These are phyloP conservation scores for Syngnathus acus DNA, from an alignment of 2,797 vertebrate species.

Conservation along the genomic window DNA sequence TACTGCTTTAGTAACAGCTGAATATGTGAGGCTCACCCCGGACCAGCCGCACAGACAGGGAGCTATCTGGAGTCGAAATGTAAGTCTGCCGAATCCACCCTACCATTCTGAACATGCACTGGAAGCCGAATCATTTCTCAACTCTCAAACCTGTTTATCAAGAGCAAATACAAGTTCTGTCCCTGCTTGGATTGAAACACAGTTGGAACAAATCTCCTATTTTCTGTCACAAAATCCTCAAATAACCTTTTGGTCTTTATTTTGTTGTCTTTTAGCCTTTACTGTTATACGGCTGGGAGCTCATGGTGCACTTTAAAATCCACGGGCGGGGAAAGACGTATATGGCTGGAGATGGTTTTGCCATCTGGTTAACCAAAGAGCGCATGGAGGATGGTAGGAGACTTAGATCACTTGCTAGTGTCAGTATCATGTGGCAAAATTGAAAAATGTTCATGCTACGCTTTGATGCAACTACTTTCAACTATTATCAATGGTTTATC, in stretches of 20 bases:
- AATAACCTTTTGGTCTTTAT: background rate
- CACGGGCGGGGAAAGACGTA: constrained; percentile 90
- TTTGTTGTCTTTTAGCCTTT: constrained; percentile 70
- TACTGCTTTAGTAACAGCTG: constrained; percentile 82
- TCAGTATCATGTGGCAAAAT: too few species aligned
- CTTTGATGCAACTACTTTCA: too few species aligned
- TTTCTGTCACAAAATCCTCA: background rate
- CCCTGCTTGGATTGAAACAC: background rate
- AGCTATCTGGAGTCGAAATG: constrained; percentile 87
- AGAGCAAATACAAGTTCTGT: background rate
- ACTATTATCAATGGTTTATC: too few species aligned
- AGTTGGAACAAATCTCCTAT: background rate
- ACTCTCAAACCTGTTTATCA: background rate
- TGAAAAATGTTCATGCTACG: too few species aligned
- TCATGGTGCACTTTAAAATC: constrained; percentile 89
- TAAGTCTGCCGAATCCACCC: constrained; percentile 59
- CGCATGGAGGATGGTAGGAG: constrained; percentile 83
- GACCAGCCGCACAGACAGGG: constrained; percentile 91
- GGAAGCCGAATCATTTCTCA: background rate
- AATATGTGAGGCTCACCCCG: constrained; percentile 85
- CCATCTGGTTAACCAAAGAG: constrained; percentile 90
- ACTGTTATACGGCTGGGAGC: constrained; percentile 84
- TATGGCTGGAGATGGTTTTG: constrained; percentile 86
- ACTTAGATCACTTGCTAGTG: too few species aligned
- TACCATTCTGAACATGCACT: background rate